Percentiles rank a stretch among this genome's conserved stretches.
These are phyloP conservation scores for Albula goreensis DNA, from an alignment of 2,113 vertebrate genomes.

Conservation along the genomic window DNA sequence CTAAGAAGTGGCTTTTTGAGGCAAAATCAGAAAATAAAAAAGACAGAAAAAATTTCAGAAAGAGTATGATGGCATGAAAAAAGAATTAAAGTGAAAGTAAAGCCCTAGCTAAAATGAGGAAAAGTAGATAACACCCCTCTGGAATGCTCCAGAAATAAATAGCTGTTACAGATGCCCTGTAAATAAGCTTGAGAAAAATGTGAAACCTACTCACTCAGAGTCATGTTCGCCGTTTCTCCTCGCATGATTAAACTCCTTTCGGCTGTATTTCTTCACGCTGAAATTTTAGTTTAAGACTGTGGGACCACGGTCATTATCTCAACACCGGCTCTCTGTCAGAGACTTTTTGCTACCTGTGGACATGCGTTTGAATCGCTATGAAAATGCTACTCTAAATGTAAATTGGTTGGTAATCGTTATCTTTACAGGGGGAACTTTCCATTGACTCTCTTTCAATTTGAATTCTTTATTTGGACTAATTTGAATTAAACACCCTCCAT, in stretches of 20 bases:
- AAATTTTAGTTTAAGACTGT: constrained; percentile 29
- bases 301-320: constrained; percentile 59
- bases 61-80: neutral
- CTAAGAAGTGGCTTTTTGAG: too few relatives aligned
- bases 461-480: constrained; percentile 47
- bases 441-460: constrained; percentile 56
- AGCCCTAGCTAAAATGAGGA: neutral
- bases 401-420: constrained; percentile 72
- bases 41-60: neutral
- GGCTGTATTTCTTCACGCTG: constrained; percentile 20
- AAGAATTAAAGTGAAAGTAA: neutral
- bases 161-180: neutral
- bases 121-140: neutral
- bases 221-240: constrained; percentile 40
- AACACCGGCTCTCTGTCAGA: constrained; percentile 56
- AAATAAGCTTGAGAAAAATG: too few relatives aligned
- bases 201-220: constrained; percentile 15
- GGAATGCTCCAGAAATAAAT: neutral
- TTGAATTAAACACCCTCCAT: constrained; percentile 51
- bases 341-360: constrained; percentile 61
- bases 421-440: constrained; percentile 62
- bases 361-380: constrained; percentile 62
- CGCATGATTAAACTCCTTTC: constrained; percentile 49
- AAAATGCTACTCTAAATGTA: constrained; percentile 74
- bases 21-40: neutral